These are phyloP conservation scores for Heteromormyrus szaboi DNA, from an alignment of 2,797 vertebrate genomes.

Conservation along the genomic window DNA sequence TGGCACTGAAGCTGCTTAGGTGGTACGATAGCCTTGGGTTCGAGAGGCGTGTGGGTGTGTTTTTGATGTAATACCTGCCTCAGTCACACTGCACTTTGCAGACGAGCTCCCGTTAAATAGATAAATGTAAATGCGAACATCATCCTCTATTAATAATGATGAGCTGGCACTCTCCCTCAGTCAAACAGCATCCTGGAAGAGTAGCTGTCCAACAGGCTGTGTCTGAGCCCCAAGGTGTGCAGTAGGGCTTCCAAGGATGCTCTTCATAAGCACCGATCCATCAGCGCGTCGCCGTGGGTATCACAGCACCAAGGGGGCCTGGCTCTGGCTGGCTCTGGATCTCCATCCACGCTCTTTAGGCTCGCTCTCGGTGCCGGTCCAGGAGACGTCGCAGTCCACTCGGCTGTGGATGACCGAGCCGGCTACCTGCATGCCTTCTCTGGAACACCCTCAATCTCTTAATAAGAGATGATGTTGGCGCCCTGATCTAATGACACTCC, in stretches of 20 bases:
- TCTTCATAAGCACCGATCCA: slow-evolving; percentile 32
- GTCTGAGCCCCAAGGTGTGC: slow-evolving; percentile 12
- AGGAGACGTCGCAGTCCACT: not conserved
- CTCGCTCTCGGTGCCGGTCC: not conserved
- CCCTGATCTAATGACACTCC: not conserved
- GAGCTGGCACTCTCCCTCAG: not conserved
- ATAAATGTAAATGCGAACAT: not conserved
- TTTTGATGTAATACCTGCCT: not conserved
- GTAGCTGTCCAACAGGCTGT: not conserved
- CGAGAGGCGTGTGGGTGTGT: not conserved
- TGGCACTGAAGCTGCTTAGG: not conserved
- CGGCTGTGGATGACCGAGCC: not conserved
- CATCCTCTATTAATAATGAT: not conserved
- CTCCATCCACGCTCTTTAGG: not conserved
- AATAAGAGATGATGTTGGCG: not conserved
- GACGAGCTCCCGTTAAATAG: not conserved
- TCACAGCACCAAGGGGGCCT: not conserved
- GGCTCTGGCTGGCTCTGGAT: no score
- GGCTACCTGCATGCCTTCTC: not conserved
- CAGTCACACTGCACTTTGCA: not conserved
- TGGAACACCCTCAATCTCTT: not conserved
- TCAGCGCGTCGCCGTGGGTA: not conserved
- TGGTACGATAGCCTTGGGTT: not conserved
- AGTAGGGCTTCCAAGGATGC: slow-evolving; percentile 25
- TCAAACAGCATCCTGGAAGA: not conserved